These are phyloP conservation scores for Furcifer pardalis DNA, from an alignment of 2,797 vertebrate species.

Conservation along the genomic window DNA sequence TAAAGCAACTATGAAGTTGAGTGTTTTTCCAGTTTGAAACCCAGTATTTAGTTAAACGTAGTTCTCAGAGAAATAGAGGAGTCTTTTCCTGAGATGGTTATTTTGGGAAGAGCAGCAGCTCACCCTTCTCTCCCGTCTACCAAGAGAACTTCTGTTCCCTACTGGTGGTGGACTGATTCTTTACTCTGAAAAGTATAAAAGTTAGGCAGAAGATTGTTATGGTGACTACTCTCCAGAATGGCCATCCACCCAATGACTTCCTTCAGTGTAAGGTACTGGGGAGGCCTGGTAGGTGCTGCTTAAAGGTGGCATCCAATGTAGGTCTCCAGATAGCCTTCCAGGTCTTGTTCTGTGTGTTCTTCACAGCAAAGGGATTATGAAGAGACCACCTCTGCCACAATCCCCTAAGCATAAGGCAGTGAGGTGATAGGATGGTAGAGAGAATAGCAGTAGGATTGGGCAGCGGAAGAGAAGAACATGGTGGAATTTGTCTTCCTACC, in stretches of 20 bases:
- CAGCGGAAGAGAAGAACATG: background rate
- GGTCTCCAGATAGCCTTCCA: background rate
- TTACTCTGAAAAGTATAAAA: background rate
- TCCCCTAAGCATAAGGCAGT: background rate
- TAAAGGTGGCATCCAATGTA: background rate
- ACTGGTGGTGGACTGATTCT: background rate
- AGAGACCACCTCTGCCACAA: background rate
- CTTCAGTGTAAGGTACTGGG: background rate
- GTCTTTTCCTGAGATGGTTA: background rate
- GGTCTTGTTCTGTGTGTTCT: background rate
- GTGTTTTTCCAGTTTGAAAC: background rate
- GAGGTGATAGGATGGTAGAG: background rate
- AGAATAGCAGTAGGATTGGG: background rate
- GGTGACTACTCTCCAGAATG: background rate
- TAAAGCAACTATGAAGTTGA: background rate
- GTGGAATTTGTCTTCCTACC: background rate
- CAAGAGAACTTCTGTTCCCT: background rate
- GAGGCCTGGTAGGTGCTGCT: background rate
- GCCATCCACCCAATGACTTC: background rate
- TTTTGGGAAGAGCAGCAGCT: background rate
- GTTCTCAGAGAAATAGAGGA: background rate
- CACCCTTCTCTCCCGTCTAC: background rate
- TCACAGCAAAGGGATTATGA: background rate
- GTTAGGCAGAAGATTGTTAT: background rate
- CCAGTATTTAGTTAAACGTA: background rate